phyloP scores from a whole-genome alignment of 2,797 vertebrate genomes.

The Eidolon dupreanum region DNA sequence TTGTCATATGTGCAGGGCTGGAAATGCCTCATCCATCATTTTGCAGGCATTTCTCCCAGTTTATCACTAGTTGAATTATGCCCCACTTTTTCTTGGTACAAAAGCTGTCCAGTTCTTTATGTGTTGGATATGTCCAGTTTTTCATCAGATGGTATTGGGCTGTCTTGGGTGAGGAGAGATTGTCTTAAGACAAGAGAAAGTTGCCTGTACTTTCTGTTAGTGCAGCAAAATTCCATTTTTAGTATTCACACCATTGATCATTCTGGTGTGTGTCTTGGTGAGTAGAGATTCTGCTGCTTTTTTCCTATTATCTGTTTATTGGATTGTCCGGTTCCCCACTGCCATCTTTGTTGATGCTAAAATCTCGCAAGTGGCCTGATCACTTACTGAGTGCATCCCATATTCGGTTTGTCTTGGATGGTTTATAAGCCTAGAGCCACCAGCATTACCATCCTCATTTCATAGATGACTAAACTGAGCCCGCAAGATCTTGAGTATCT shows the following conservation, averaged over 20 bases:
- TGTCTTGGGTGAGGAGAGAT: neutral
- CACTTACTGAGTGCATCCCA: neutral
- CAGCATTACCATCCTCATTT: fast-evolving
- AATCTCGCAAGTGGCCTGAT: fast-evolving
- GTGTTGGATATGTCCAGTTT: neutral
- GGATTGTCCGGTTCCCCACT: neutral
- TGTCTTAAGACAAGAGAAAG: neutral
- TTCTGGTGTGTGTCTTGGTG: neutral
- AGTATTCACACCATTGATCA: no score
- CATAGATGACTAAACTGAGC: neutral
- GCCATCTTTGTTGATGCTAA: fast-evolving
- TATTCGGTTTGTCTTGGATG: neutral
- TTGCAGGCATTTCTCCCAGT: neutral
- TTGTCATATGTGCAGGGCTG: neutral
- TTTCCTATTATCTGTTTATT: neutral
- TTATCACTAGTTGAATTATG: neutral
- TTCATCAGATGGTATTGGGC: neutral
- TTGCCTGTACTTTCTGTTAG: no score
- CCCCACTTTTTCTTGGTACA: neutral
- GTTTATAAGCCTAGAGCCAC: fast-evolving
- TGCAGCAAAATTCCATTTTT: no score
- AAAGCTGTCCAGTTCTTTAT: neutral
- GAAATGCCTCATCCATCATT: neutral
- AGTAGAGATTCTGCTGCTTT: neutral
- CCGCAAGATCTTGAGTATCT: fast-evolving